A percentile compares a stretch with the other conserved stretches of the same genome.
Evolutionary conservation across 2,797 vertebrate genomes (phyloP).

Genomic region (Pangasius krempfi): DNA sequence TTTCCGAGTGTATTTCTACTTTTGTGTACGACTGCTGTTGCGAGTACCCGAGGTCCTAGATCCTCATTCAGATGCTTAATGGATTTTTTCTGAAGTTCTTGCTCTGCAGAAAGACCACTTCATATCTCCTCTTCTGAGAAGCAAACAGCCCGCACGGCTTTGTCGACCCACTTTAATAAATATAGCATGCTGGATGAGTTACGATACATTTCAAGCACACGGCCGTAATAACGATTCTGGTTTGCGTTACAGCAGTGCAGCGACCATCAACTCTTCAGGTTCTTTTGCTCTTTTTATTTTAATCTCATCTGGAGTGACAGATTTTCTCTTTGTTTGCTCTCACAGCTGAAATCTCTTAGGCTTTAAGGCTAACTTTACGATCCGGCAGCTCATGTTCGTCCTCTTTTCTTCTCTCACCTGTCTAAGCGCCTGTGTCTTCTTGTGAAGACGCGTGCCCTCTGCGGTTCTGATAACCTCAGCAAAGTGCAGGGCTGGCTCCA

Average conservation of each 20-base stretch:
- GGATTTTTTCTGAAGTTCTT: not conserved
- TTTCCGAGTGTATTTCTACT: not conserved
- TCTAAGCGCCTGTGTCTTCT: not conserved
- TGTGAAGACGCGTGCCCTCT: not conserved
- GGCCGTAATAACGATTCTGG: not conserved
- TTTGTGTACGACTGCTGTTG: not conserved
- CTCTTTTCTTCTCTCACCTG: constrained; percentile 37
- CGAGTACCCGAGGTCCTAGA: not conserved
- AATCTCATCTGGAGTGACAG: constrained; percentile 29
- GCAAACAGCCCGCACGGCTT: not conserved
- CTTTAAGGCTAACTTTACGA: constrained; percentile 49
- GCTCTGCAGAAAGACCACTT: not conserved
- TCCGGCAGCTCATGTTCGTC: constrained; percentile 40
- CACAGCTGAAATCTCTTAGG: constrained; percentile 44
- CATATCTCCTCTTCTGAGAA: not conserved
- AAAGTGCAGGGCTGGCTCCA: not conserved
- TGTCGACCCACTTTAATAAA: not conserved
- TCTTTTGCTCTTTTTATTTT: not conserved
- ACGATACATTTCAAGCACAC: not conserved
- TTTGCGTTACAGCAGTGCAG: not conserved
- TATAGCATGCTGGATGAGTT: not conserved
- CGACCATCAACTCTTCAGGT: not conserved
- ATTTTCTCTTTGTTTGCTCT: constrained; percentile 35
- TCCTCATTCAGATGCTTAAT: not conserved
- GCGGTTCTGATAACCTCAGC: constrained; percentile 3